phyloP scores from a whole-genome alignment of 2,113 vertebrate genomes.

The Monopterus albus region DNA sequence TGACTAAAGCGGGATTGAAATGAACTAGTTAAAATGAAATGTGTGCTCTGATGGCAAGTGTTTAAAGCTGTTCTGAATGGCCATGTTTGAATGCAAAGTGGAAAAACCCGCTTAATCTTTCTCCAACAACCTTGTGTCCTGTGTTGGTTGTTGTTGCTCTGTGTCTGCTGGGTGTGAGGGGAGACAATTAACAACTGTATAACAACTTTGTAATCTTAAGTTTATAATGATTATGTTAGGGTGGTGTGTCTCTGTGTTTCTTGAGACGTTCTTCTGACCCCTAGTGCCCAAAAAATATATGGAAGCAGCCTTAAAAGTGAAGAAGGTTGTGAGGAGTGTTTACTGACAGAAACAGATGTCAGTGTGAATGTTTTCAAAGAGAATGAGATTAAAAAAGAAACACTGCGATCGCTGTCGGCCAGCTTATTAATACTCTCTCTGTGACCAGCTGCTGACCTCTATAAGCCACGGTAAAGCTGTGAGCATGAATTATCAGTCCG shows the following conservation, averaged over 20 bases:
- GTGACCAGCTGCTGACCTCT: slow-evolving; percentile 48
- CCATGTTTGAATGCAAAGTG: too few species aligned
- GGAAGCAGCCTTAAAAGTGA: background rate
- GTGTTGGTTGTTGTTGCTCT: too few species aligned
- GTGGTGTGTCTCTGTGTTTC: background rate
- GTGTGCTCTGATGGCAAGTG: too few species aligned
- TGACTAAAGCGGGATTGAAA: background rate
- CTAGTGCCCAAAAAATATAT: background rate
- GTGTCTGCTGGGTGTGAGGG: background rate
- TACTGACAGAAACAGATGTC: background rate
- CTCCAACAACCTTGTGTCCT: too few species aligned
- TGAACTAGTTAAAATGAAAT: too few species aligned
- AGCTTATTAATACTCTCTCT: slow-evolving; percentile 39
- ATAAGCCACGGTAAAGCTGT: slow-evolving; percentile 36
- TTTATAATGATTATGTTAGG: background rate
- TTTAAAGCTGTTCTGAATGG: too few species aligned
- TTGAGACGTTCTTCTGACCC: background rate
- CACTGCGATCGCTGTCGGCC: slow-evolving; percentile 5
- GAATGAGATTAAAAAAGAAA: slow-evolving; percentile 28
- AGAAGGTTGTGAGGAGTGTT: background rate
- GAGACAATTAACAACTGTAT: too few species aligned
- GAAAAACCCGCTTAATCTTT: too few species aligned
- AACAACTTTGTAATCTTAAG: background rate
- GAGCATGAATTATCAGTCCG: slow-evolving; percentile 31
- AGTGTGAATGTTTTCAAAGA: slow-evolving; percentile 11